Evolutionary conservation across 2,797 vertebrate species (phyloP).

Genomic region (Acanthornis magna): DNA sequence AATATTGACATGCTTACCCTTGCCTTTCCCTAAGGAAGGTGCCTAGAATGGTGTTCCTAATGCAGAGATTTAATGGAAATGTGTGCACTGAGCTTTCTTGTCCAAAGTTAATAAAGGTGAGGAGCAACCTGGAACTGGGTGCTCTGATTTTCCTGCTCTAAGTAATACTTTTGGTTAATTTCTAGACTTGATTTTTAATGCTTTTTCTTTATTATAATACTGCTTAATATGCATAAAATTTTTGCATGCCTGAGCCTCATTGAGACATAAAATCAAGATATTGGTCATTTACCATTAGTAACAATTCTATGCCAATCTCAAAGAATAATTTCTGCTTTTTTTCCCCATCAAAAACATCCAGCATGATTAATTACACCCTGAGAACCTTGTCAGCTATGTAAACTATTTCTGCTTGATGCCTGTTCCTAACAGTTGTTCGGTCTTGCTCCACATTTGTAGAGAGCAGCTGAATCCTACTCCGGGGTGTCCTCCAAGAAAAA

Average conservation of each 20-base stretch:
- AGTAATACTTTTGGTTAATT: neutral
- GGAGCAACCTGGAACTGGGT: neutral
- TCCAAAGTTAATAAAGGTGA: neutral
- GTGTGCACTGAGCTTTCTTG: neutral
- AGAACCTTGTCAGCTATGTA: neutral
- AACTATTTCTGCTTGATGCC: neutral
- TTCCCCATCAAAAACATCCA: neutral
- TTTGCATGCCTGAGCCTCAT: neutral
- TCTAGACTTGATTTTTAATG: neutral
- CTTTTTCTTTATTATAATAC: neutral
- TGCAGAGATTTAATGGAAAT: neutral
- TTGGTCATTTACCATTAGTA: neutral
- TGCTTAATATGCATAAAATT: rapidly evolving
- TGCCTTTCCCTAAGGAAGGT: neutral
- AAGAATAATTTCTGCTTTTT: neutral
- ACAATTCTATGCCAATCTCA: neutral
- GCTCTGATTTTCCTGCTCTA: neutral
- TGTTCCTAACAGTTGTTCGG: neutral
- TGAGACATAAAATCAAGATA: neutral
- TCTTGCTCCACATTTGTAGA: neutral
- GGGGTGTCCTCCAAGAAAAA: neutral
- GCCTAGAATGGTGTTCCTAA: neutral
- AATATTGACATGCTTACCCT: neutral
- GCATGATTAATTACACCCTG: neutral
- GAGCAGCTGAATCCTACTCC: neutral